Base-by-base conservation (phyloP, 2,113 vertebrate species). In the Muscicapa adusta region DNA sequence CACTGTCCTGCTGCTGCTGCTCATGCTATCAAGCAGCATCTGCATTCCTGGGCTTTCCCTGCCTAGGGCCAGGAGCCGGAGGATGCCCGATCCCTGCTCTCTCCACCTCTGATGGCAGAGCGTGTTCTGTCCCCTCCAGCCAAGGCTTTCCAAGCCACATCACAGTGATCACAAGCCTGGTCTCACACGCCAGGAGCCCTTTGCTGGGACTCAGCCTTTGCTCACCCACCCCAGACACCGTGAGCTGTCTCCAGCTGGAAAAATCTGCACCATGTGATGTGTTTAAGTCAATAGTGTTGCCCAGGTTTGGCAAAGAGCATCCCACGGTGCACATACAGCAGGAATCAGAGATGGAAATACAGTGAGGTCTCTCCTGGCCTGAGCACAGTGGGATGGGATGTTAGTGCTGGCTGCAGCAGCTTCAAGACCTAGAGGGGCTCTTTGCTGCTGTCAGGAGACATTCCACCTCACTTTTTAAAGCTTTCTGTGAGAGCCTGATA, bases 201-300 rank as follows among this genome's bases (percentile, higher is more conserved):
- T 36, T 1, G 2, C 26, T 53, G 50, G 13, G 20, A n/a, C 36
- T 93, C 51, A 60, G 47, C 22, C 28, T 68, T 73, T 36, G 47
- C 50, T 82, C 40, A 38, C 23, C 40, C 24, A 47, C 15, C 25
- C 8, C 1, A 8, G 38, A 9, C 48, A 61, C 29, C 24, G 34
- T 0, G 4, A 26, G 33, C 45, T 88, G 53, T 9, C 22, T 40
- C 11, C 3, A 18, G 10, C 29, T 48, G 50, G 34, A 63, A 34
- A 60, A 83, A 42, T 34, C 20, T 83, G 11, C 5, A 18, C 13
- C 0, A 0, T 9, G 38, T 2, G 3, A 28, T 0, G 0, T 18
- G 28, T 45, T 60, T 42, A 40, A 80, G 36, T 10, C 1, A 4
- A 31, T 2, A 53, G 50, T 38, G 77, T 71, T 88, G 47, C 19